These are phyloP conservation scores for Agonopterix subpropinquella DNA, from an alignment of 2,888 invertebrate species.

Conservation along the genomic window DNA sequence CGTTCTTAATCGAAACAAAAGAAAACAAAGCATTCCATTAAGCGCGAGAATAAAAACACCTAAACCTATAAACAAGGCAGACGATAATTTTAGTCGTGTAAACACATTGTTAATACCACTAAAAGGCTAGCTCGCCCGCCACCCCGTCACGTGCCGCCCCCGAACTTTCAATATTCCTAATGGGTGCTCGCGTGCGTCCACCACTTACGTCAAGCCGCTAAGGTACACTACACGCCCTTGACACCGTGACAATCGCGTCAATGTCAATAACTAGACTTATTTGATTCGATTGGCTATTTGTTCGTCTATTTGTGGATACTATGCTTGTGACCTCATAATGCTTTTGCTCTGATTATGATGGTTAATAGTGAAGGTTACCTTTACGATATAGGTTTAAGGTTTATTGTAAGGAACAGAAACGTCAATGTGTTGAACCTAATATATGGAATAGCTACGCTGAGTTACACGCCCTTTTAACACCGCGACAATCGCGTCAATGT, in stretches of 20 bases:
- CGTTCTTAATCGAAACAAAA: too few relatives aligned
- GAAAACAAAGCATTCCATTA: too few relatives aligned
- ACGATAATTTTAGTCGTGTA: conserved; percentile 16
- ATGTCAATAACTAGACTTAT: conserved; percentile 2
- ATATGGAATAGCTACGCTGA: neutral
- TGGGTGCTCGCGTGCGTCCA: conserved; percentile 18
- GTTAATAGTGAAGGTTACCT: too few relatives aligned
- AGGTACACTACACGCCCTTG: conserved; percentile 1
- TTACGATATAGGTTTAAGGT: too few relatives aligned
- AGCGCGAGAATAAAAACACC: too few relatives aligned
- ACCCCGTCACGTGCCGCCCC: conserved; percentile 18
- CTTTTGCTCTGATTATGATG: too few relatives aligned
- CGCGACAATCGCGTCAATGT: conserved; percentile 6
- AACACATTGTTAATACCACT: conserved; percentile 26
- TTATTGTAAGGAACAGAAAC: too few relatives aligned
- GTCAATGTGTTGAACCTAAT: too few relatives aligned
- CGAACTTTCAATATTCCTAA: conserved; percentile 25
- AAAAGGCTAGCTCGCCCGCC: conserved; percentile 18
- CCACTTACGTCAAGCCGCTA: conserved; percentile 10
- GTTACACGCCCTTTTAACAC: conserved; percentile 2
- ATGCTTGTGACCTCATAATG: too few relatives aligned
- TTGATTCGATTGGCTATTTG: neutral
- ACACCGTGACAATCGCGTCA: conserved; percentile 5
- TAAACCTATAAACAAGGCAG: neutral
- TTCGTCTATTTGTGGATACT: neutral